A percentile compares a stretch with the other conserved stretches of the same genome.
Evolutionary conservation across 2,113 vertebrate genomes (phyloP).

Genomic region (Motacilla tschutschensis): DNA sequence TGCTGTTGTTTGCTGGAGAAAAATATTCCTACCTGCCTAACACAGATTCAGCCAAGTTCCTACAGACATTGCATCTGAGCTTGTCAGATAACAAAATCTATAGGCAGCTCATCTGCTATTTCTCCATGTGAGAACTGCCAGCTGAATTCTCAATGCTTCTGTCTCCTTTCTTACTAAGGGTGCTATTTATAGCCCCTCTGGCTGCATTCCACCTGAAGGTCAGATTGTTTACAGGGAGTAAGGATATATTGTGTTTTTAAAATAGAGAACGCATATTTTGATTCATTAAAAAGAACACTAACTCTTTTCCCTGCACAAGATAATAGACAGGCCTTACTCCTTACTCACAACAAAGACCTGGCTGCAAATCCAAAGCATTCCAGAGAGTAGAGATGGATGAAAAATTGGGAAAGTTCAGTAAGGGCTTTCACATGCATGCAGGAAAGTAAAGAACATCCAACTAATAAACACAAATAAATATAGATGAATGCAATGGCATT

Average conservation of each 20-base stretch:
- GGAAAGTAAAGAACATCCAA: background rate
- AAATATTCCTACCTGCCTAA: background rate
- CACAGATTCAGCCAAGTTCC: background rate
- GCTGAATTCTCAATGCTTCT: slow-evolving; percentile 2
- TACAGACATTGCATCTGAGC: background rate
- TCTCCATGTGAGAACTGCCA: background rate
- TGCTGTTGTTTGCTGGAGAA: background rate
- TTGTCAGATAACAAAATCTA: background rate
- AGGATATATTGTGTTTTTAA: slow-evolving; percentile 67
- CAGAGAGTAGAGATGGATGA: background rate
- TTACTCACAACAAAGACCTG: background rate
- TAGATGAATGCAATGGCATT: background rate
- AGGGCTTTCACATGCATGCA: background rate
- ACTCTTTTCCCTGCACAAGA: slow-evolving; percentile 29
- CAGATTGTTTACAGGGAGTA: slow-evolving; percentile 69
- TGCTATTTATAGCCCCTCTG: slow-evolving; percentile 72
- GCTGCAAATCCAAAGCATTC: background rate
- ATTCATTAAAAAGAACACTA: slow-evolving; percentile 31
- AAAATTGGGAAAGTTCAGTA: background rate
- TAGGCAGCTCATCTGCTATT: slow-evolving; percentile 18
- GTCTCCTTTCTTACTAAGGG: background rate
- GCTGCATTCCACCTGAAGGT: slow-evolving; percentile 64
- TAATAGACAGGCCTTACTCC: background rate
- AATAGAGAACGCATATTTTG: slow-evolving; percentile 59
- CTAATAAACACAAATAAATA: background rate